A percentile compares a stretch with the other conserved stretches of the same genome.
Conservation (phyloP, 1,140 invertebrate species). For the Drosophila seguyi region DNA sequence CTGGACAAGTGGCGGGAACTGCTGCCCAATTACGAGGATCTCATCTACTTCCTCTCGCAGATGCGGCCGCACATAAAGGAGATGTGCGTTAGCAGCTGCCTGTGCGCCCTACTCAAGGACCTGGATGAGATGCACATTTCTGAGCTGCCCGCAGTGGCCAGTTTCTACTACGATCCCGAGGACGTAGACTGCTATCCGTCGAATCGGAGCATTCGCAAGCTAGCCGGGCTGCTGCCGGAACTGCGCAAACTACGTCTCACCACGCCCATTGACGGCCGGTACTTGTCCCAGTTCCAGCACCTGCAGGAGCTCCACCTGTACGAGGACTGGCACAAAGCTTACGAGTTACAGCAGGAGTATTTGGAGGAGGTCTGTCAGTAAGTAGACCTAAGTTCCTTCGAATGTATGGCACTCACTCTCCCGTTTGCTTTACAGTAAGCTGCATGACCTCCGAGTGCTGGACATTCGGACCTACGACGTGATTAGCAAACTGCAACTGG, state of each 20-base stretch:
- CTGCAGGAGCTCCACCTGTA: slow-evolving; percentile 71
- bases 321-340: slow-evolving; percentile 72
- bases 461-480: slow-evolving; percentile 73
- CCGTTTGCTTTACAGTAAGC: slow-evolving; percentile 28
- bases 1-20: slow-evolving; percentile 67
- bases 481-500: slow-evolving; percentile 61
- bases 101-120: slow-evolving; percentile 66
- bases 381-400: slow-evolving; percentile 6
- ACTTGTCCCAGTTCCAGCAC: slow-evolving; percentile 59
- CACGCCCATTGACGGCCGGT: slow-evolving; percentile 68
- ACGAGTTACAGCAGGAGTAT: slow-evolving; percentile 69
- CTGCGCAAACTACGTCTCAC: slow-evolving; percentile 61
- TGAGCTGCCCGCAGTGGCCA: slow-evolving; percentile 55
- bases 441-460: slow-evolving; percentile 57
- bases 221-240: slow-evolving; percentile 67
- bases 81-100: slow-evolving; percentile 59
- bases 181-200: slow-evolving; percentile 76
- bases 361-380: slow-evolving; percentile 69
- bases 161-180: slow-evolving; percentile 67
- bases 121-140: slow-evolving; percentile 69
- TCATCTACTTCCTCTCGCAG: slow-evolving; percentile 61
- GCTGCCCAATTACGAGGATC: slow-evolving; percentile 63
- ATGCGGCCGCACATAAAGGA: slow-evolving; percentile 55
- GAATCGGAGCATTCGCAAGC: slow-evolving; percentile 61
- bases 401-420: background rate